Percentiles rank a stretch among this genome's conserved stretches.
These are phyloP conservation scores for Hanleya hanleyi DNA, from an alignment of 2,888 invertebrate species.

Conservation along the genomic window DNA sequence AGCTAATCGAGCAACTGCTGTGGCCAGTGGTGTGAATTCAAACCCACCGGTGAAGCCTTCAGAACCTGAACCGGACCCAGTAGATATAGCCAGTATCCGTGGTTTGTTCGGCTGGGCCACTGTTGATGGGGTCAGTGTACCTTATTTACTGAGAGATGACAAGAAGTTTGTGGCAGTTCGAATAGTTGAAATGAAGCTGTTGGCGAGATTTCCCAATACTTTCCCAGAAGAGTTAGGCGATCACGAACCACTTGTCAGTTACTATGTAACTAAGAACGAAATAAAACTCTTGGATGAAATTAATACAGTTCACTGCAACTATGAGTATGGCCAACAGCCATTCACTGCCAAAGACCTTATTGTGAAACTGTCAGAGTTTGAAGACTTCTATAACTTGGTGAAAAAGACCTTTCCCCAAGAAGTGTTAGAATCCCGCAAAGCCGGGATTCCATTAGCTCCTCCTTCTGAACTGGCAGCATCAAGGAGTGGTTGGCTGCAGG, in stretches of 20 bases:
- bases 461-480: background rate
- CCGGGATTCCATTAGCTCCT: background rate
- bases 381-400: constrained; percentile 90
- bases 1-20: too few relatives aligned
- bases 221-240: constrained; percentile 88
- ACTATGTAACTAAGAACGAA: constrained; percentile 93
- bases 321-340: constrained; percentile 89
- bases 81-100: constrained; percentile 73
- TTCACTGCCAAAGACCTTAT: constrained; percentile 93
- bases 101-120: constrained; percentile 91
- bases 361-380: constrained; percentile 89
- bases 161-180: constrained; percentile 95
- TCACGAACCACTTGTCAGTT: constrained; percentile 91
- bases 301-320: constrained; percentile 92
- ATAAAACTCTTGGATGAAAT: constrained; percentile 93
- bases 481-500: constrained; percentile 65
- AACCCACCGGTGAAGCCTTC: too few relatives aligned
- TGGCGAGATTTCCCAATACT: constrained; percentile 65
- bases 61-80: constrained; percentile 4
- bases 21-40: too few relatives aligned
- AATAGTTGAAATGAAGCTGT: constrained; percentile 91
- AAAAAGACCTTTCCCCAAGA: constrained; percentile 68
- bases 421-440: constrained; percentile 25
- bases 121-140: constrained; percentile 82
- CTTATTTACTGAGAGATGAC: constrained; percentile 87